These are phyloP conservation scores for Anthopleura sola DNA, from an alignment of 64 coral and sea anemone genomes.

Conservation along the genomic window DNA sequence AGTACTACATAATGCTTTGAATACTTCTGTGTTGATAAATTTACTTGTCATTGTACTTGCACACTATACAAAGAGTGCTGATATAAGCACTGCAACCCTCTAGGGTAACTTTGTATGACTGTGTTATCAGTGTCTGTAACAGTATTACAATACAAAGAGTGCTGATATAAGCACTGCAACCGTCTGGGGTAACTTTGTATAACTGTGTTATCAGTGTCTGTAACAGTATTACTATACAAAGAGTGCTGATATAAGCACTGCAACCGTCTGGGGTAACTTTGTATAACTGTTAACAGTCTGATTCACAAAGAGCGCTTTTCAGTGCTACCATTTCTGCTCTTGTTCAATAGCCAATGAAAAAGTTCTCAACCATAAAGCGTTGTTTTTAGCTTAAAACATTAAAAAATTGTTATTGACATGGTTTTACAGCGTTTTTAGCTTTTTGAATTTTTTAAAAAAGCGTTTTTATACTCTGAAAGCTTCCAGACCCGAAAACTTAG, in stretches of 20 bases:
- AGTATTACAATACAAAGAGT: neutral
- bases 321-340: conserved; percentile 29
- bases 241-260: neutral
- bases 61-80: neutral
- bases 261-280: too few species aligned
- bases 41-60: too few species aligned
- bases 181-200: neutral
- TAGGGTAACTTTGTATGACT: neutral
- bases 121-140: neutral
- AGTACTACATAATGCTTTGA: too few species aligned
- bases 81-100: neutral
- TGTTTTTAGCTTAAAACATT: neutral
- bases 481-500: too few species aligned
- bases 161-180: neutral
- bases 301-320: conserved; percentile 34
- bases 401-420: neutral
- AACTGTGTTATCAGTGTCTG: neutral
- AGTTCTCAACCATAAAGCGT: neutral
- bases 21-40: too few species aligned
- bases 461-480: too few species aligned
- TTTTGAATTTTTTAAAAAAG: too few species aligned
- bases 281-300: neutral
- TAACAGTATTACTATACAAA: conserved; percentile 3
- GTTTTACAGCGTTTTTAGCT: neutral
- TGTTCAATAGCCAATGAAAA: neutral